Base-by-base conservation (phyloP, 2,888 invertebrate genomes). In the Isotomurus palustris region DNA sequence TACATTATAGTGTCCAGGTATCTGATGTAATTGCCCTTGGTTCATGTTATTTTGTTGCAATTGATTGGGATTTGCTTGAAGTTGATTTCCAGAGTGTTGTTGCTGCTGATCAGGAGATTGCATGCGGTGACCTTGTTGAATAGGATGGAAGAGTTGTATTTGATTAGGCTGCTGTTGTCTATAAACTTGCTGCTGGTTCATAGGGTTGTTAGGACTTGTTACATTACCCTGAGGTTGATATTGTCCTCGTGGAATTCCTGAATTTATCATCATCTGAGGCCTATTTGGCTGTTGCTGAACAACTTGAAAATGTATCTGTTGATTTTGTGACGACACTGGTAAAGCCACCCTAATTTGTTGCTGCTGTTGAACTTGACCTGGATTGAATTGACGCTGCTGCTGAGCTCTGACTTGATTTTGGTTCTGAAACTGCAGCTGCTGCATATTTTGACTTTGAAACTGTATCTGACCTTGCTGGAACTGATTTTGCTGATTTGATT, bases 401-500 rank as follows among this genome's bases (percentile, higher is more conserved):
- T 50, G 51, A 41, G 48, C 17, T 48, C 36, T 52, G 49, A 43
- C 24, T 41, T 19, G 43, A 21, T 36, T 40, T 27, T 52, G 52
- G 4, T 44, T 36, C 10, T 60, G 60, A 40, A 47, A 52, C 25
- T 60, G 60, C 19, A 50, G 38, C 27, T 54, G 52, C 17, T 55
- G 58, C 3, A 62, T 29, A 41, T 51, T 47, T 29, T 57, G 57
- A 27, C 40, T 40, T 22, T 43, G 51, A 24, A 40, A 44, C 36
- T 58, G 60, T 12, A 58, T 48, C 35, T 55, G 55, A 29, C 36
- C 51, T 27, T 54, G 61, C 22, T 53, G 53, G 3, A 38, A 25
- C 32, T 55, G 55, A 21, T 55, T 45, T 24, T 56, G 58, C 21
- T 58, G 50, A 19, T 56, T 50, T 41, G 58, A 58, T 28, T 45